These are phyloP conservation scores for Pangasius krempfi DNA, from an alignment of 2,797 vertebrate species.

Conservation along the genomic window DNA sequence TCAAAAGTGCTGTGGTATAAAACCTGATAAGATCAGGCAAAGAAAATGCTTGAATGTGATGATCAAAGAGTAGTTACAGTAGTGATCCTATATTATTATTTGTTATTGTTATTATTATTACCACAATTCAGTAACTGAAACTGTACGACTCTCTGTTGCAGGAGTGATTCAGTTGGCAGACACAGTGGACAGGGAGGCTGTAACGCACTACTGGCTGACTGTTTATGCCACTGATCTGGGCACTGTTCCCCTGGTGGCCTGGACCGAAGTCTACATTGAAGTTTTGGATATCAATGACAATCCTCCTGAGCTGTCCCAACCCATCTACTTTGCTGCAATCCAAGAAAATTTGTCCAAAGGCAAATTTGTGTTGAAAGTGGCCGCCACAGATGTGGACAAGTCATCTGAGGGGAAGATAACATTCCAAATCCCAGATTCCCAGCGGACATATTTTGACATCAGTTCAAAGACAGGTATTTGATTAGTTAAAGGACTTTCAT, in stretches of 20 bases:
- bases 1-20: not conserved
- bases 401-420: constrained; percentile 85
- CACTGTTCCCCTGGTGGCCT: constrained; percentile 81
- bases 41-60: not conserved
- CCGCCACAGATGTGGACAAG: constrained; percentile 83
- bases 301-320: constrained; percentile 85
- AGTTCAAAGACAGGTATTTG: constrained; percentile 84
- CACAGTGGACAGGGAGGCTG: constrained; percentile 82
- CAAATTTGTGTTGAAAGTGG: constrained; percentile 80
- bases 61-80: not conserved
- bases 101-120: no score
- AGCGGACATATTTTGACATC: constrained; percentile 80
- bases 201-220: constrained; percentile 89
- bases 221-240: constrained; percentile 87
- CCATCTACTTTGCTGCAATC: constrained; percentile 86
- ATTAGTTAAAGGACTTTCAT: not conserved
- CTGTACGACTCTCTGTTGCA: constrained; percentile 61
- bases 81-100: not conserved
- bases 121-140: not conserved
- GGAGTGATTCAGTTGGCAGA: constrained; percentile 84
- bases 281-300: constrained; percentile 92
- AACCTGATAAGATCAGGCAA: not conserved
- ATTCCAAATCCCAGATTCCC: constrained; percentile 85
- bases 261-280: constrained; percentile 90
- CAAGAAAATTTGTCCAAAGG: constrained; percentile 82